A percentile compares a stretch with the other conserved stretches of the same genome.
These are phyloP conservation scores for Lymantria monacha DNA, from an alignment of 2,888 invertebrate species.

Conservation along the genomic window DNA sequence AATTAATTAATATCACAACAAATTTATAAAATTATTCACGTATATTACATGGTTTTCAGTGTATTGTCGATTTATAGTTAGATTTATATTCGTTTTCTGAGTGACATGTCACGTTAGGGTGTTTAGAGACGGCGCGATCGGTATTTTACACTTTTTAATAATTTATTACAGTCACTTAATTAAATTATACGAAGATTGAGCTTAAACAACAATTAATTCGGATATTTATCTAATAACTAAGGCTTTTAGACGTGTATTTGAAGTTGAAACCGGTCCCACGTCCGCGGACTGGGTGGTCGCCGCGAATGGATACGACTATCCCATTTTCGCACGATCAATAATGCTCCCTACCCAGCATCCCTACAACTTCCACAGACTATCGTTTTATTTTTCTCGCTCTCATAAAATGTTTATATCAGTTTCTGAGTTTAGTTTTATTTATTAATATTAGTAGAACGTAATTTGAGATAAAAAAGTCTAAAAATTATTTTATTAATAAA, in stretches of 20 bases:
- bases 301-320: slow-evolving; percentile 78
- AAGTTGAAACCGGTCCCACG: slow-evolving; percentile 67
- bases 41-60: slow-evolving; percentile 34
- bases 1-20: slow-evolving; percentile 38
- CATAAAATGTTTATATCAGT: slow-evolving; percentile 9
- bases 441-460: neutral
- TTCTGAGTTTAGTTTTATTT: neutral
- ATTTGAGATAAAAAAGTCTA: neutral
- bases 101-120: slow-evolving; percentile 41
- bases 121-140: slow-evolving; percentile 34
- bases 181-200: slow-evolving; percentile 23
- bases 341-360: slow-evolving; percentile 82
- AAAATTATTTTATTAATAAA: slow-evolving; percentile 1
- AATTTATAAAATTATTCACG: slow-evolving; percentile 5
- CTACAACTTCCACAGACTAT: slow-evolving; percentile 65
- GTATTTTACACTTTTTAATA: slow-evolving; percentile 27
- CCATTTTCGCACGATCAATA: slow-evolving; percentile 81
- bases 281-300: slow-evolving; percentile 74
- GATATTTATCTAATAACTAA: slow-evolving; percentile 55
- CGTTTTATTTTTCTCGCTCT: slow-evolving; percentile 26
- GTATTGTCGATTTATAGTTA: slow-evolving; percentile 36
- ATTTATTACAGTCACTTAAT: slow-evolving; percentile 20
- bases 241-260: slow-evolving; percentile 68
- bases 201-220: slow-evolving; percentile 39
- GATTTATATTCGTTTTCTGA: slow-evolving; percentile 33